Base-by-base conservation (phyloP, 1,140 invertebrate genomes). In the Ditylenchus dipsaci region DNA sequence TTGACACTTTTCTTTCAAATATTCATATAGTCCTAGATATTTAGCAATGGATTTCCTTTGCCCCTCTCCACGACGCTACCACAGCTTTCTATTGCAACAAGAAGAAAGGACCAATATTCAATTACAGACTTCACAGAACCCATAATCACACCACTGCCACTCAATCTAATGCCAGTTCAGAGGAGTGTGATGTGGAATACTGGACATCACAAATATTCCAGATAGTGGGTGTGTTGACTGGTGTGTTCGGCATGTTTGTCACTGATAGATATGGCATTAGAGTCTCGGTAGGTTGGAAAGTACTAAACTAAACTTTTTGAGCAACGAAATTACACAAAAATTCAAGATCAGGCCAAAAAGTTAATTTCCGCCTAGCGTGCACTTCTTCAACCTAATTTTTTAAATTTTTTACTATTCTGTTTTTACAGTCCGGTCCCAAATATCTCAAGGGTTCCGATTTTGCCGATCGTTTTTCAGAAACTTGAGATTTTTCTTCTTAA, bases 41-140 rank as follows among this genome's bases (percentile, higher is more conserved):
- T 59, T 26, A 80, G 78, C 71, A 78, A 73, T 81, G 79, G 79
- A 76, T 83, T n/a, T 65, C 69, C 8, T 81, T 81, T 63, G 76
- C 73, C 8, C 68, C 81, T 1, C 33, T 83, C n/a, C 68, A 80
- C 7, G 65, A 68, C 17, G 69, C 77, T 29, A 73, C 72, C 13
- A 66, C 67, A 26, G 57, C 49, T 21, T 81, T 83, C 61, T 81
- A 81, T 59, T 79, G 78, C 27, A 64, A n/a, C 23, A 64, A n/a
- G 30, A 15, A 23, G 19, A 71, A 68, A 19, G n/a, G 49, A 17
- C 23, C 15, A 53, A 19, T 53, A 19, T 11, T 17, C 21, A 30
- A 38, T 11, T 38, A 5, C 33, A 38, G 33, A 38, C 11, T 38
- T 3, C 33, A 38, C 33, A 38, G 11, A n/a, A 53, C 26, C 9